A percentile compares a stretch with the other conserved stretches of the same genome.
These are phyloP conservation scores for Chlorops oryzae DNA, from an alignment of 1,140 invertebrate species.

Conservation along the genomic window DNA sequence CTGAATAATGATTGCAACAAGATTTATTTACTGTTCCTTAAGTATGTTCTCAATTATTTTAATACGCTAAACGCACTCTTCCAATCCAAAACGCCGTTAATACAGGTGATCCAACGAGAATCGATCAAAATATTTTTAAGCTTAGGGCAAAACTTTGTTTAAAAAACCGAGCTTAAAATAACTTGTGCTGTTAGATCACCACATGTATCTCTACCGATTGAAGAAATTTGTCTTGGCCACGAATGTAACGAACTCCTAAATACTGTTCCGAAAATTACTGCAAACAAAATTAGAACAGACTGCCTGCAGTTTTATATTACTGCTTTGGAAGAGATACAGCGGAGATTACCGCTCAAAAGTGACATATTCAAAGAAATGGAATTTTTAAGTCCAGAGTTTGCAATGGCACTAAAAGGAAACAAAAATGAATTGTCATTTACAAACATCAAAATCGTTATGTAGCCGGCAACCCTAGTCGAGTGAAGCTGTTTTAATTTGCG, in stretches of 20 bases:
- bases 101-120: background rate
- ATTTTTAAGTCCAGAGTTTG: slow-evolving; percentile 3
- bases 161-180: slow-evolving; percentile 2
- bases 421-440: slow-evolving; percentile 2
- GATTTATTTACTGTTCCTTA: slow-evolving; percentile 2
- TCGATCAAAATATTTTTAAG: slow-evolving; percentile 7
- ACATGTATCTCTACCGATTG: background rate
- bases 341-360: background rate
- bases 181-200: slow-evolving; percentile 2
- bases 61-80: slow-evolving; percentile 3
- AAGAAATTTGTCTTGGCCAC: slow-evolving; percentile 7
- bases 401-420: background rate
- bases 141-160: slow-evolving; percentile 7
- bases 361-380: slow-evolving; percentile 3
- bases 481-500: no score
- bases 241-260: background rate
- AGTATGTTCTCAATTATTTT: slow-evolving; percentile 5
- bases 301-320: slow-evolving; percentile 5
- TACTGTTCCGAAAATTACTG: background rate
- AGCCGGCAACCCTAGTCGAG: no score
- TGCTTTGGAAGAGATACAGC: slow-evolving; percentile 7
- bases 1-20: slow-evolving; percentile 5
- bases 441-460: no score
- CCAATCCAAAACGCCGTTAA: slow-evolving; percentile 4
- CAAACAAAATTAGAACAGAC: slow-evolving; percentile 6